Percentiles rank a stretch among this genome's conserved stretches.
Evolutionary conservation across 2,113 vertebrate genomes (phyloP).

Genomic region (Arizona elegans): DNA sequence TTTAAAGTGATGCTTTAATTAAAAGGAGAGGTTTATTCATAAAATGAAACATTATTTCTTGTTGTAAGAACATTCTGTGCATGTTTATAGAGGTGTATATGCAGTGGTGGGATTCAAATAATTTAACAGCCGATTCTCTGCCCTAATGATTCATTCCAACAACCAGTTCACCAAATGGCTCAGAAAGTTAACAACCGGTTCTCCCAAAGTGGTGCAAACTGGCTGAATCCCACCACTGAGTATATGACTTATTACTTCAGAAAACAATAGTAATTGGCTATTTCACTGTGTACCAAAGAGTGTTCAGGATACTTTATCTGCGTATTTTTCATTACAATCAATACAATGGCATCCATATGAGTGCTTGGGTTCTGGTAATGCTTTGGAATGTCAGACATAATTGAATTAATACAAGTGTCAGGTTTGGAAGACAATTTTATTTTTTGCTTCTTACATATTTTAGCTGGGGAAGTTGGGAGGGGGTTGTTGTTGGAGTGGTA

Average conservation of each 20-base stretch:
- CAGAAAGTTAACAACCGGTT: too few species aligned
- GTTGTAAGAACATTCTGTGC: neutral
- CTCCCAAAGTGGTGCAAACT: too few species aligned
- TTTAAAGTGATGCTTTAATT: neutral
- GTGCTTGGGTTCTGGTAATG: neutral
- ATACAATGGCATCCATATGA: neutral
- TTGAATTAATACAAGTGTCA: neutral
- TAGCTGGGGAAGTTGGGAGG: too few species aligned
- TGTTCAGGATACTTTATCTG: neutral
- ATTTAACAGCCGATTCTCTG: too few species aligned
- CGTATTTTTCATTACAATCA: neutral
- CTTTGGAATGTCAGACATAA: neutral
- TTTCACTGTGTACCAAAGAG: neutral
- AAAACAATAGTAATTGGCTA: neutral
- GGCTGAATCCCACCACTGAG: too few species aligned
- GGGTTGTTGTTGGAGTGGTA: too few species aligned
- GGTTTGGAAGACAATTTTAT: too few species aligned
- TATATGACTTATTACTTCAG: neutral
- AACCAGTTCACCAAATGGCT: too few species aligned
- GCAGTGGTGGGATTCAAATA: neutral
- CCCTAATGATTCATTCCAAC: too few species aligned
- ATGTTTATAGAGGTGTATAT: neutral
- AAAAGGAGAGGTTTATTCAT: neutral
- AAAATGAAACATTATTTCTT: neutral
- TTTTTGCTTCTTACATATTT: too few species aligned